phyloP scores from a whole-genome alignment of 2,113 vertebrate genomes.

The Hyaena hyaena region DNA sequence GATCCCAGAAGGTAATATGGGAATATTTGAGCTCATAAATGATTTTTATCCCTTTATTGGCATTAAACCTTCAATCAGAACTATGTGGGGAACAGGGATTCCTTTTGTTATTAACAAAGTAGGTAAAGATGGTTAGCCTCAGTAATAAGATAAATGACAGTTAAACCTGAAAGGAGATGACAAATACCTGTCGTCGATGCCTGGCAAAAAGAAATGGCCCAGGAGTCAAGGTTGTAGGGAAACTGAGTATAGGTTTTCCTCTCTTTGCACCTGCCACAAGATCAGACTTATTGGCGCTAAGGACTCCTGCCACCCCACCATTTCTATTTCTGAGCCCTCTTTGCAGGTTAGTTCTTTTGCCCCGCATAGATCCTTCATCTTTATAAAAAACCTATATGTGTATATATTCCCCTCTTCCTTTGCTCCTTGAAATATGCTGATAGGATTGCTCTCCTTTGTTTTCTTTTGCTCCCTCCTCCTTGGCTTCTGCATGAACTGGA shows the following conservation, averaged over 20 bases:
- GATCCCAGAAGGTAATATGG: not conserved
- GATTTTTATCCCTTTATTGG: not conserved
- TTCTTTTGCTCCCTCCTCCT: not conserved
- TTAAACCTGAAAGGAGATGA: not conserved
- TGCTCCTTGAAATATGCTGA: too few relatives aligned
- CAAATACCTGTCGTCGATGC: not conserved
- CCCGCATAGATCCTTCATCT: not conserved
- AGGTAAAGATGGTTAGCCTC: not conserved
- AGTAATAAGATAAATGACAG: not conserved
- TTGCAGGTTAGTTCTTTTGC: not conserved
- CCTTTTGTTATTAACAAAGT: not conserved
- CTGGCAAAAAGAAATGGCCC: not conserved
- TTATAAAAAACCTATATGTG: not conserved
- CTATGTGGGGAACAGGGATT: not conserved
- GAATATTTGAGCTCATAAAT: not conserved
- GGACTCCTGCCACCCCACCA: accelerated
- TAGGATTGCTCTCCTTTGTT: not conserved
- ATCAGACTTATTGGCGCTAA: not conserved
- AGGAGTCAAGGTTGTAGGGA: not conserved
- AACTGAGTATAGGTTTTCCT: not conserved
- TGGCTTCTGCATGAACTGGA: not conserved
- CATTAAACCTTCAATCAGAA: not conserved
- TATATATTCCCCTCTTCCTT: accelerated
- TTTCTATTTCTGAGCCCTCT: not conserved
- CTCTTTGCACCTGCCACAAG: not conserved